A percentile compares a stretch with the other conserved stretches of the same genome.
phyloP scores from a whole-genome alignment of 2,888 invertebrate species.

The Aphodius sticticus region DNA sequence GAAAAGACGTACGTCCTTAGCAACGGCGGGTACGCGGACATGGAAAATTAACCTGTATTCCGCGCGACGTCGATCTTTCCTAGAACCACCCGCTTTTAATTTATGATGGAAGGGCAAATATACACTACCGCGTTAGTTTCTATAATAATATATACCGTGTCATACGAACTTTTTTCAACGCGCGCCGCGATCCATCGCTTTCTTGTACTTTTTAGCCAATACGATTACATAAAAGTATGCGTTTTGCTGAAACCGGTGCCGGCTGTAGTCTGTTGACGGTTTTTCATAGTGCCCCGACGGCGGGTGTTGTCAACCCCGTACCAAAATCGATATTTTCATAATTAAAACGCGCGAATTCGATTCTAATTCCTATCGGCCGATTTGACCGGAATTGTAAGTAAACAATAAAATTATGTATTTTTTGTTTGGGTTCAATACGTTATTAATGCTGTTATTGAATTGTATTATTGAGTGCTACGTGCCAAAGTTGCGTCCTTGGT shows the following conservation, averaged over 20 bases:
- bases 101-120: constrained; percentile 48
- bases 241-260: neutral
- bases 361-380: neutral
- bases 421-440: neutral
- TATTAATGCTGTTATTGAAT: neutral
- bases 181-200: constrained; percentile 7
- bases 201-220: neutral
- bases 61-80: constrained; percentile 40
- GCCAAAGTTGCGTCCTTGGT: neutral
- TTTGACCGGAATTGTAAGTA: neutral
- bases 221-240: neutral
- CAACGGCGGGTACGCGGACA: constrained; percentile 26
- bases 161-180: constrained; percentile 37
- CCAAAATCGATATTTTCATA: neutral
- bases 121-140: constrained; percentile 46
- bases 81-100: constrained; percentile 41
- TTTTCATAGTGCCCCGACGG: neutral
- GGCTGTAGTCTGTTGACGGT: neutral
- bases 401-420: neutral
- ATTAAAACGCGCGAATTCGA: neutral
- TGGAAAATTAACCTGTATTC: constrained; percentile 34
- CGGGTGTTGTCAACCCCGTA: neutral
- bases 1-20: constrained; percentile 36
- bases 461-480: neutral
- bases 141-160: constrained; percentile 43